Conservation (phyloP, 2,797 vertebrate species). For the Pipistrellus pygmaeus region DNA sequence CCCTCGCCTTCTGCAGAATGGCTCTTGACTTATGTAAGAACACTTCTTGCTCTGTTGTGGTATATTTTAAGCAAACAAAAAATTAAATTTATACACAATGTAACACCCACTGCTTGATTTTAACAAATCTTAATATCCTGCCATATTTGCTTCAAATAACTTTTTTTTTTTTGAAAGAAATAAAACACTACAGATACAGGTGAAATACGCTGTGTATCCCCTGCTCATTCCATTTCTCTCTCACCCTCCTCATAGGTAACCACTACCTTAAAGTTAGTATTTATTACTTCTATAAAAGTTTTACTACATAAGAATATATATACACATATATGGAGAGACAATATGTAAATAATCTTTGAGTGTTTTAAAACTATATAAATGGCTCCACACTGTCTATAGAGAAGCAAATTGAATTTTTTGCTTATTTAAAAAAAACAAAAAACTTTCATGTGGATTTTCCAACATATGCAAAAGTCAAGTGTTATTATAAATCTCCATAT, state of each 20-base stretch:
- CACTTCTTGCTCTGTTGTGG: background rate
- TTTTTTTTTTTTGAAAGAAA: slow-evolving; percentile 3
- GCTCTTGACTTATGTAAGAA: background rate
- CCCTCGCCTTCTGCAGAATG: background rate
- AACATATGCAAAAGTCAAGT: background rate
- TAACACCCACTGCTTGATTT: slow-evolving; percentile 13
- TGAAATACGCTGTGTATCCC: background rate
- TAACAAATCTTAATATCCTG: slow-evolving; percentile 8
- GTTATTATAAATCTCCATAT: background rate
- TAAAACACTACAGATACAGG: background rate
- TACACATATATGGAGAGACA: background rate
- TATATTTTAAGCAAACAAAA: slow-evolving; percentile 25
- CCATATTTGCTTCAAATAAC: slow-evolving; percentile 24
- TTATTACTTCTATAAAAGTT: background rate
- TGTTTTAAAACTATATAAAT: slow-evolving; percentile 23
- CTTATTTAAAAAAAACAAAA: background rate
- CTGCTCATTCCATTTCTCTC: background rate
- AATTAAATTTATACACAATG: background rate
- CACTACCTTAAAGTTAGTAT: background rate
- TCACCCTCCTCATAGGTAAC: background rate
- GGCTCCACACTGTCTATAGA: background rate
- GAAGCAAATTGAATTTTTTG: slow-evolving; percentile 15
- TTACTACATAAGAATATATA: background rate
- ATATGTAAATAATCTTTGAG: background rate
- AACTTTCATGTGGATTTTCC: background rate